Evolutionary conservation across 2,797 vertebrate genomes (phyloP).

Genomic region (Buceros bicornis): DNA sequence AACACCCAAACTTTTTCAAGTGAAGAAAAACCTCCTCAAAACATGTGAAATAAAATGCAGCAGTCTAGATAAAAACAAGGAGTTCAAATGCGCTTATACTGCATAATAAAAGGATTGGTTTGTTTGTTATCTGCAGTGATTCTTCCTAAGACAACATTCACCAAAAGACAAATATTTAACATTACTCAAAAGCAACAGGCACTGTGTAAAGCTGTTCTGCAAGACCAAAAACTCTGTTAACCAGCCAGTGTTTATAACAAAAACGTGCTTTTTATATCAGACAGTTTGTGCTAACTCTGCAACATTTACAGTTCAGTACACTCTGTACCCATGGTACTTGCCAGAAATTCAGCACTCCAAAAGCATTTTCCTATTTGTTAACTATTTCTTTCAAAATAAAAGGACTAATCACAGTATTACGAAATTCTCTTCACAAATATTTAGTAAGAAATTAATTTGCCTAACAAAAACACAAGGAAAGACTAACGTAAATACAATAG

Average conservation of each 20-base stretch:
- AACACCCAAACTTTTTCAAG: background rate
- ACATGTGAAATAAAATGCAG: background rate
- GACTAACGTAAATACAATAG: background rate
- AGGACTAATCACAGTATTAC: constrained; percentile 10
- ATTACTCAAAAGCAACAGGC: constrained; percentile 64
- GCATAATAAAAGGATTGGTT: background rate
- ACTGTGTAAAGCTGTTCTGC: constrained; percentile 42
- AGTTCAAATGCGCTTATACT: background rate
- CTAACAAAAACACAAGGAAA: background rate
- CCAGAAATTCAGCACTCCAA: constrained; percentile 57
- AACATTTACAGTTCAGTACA: constrained; percentile 74
- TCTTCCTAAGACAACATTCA: constrained; percentile 43
- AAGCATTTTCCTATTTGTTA: constrained; percentile 58
- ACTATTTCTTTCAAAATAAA: constrained; percentile 55
- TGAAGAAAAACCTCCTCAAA: background rate
- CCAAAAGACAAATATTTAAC: constrained; percentile 67
- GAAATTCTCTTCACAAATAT: background rate
- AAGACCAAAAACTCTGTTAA: constrained; percentile 44
- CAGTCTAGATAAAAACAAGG: background rate
- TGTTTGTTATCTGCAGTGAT: constrained; percentile 32
- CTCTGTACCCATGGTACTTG: constrained; percentile 64
- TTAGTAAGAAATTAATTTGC: background rate
- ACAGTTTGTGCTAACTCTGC: constrained; percentile 68
- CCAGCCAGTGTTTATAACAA: constrained; percentile 69
- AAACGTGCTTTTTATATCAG: constrained; percentile 73